Conservation (phyloP, 2,888 invertebrate genomes). For the Hecatera dysodea region DNA sequence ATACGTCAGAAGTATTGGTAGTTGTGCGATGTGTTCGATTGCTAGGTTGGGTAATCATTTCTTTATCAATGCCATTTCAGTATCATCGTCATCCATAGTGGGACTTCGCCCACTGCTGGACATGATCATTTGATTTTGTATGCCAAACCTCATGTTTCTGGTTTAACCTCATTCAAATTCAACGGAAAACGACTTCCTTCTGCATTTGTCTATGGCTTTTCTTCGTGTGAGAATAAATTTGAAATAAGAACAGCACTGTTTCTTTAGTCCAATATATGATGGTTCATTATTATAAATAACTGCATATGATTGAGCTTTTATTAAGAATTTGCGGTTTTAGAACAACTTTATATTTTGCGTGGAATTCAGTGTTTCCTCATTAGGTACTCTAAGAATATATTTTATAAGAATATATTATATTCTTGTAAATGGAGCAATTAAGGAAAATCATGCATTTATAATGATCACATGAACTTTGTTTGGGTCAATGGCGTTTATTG, state of each 20-base stretch:
- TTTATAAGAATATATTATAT: conserved; percentile 23
- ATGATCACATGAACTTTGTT: conserved; percentile 1
- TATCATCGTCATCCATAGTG: too few relatives aligned
- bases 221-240: background rate
- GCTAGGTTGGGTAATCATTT: background rate
- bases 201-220: too few relatives aligned
- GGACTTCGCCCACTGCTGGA: too few relatives aligned
- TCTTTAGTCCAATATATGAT: too few relatives aligned
- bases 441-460: conserved; percentile 28
- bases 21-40: background rate
- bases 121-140: too few relatives aligned
- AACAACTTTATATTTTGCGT: background rate
- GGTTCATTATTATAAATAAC: too few relatives aligned
- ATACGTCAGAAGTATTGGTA: background rate
- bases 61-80: too few relatives aligned
- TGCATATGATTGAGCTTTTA: background rate
- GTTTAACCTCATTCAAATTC: too few relatives aligned
- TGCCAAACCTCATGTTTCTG: too few relatives aligned
- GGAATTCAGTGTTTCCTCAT: conserved; percentile 25
- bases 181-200: too few relatives aligned
- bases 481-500: conserved; percentile 11
- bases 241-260: background rate
- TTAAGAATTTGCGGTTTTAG: conserved; percentile 4
- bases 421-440: background rate
- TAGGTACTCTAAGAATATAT: conserved; percentile 8